These are phyloP conservation scores for Dasyurus viverrinus DNA, from an alignment of 2,113 vertebrate genomes.

Conservation along the genomic window DNA sequence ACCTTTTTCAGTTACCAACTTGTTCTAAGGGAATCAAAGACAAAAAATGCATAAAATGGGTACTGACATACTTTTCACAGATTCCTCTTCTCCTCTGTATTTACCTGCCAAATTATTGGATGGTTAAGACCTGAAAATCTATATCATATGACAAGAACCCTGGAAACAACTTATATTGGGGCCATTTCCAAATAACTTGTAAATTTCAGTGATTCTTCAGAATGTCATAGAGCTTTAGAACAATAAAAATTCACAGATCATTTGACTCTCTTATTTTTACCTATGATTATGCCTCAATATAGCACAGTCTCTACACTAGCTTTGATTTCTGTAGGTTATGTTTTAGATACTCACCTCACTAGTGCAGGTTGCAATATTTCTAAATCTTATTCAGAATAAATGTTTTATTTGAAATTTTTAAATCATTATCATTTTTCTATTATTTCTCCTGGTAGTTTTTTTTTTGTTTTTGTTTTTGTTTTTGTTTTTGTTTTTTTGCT, in stretches of 20 bases:
- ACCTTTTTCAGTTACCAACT: neutral
- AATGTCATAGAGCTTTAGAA: neutral
- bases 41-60: neutral
- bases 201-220: neutral
- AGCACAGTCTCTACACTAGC: fast-evolving
- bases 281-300: neutral
- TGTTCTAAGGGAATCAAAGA: neutral
- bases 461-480: no score
- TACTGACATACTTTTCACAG: neutral
- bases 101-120: neutral
- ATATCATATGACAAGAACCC: neutral
- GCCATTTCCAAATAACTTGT: neutral
- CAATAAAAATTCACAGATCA: neutral
- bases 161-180: neutral
- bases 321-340: neutral
- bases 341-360: neutral
- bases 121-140: neutral
- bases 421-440: neutral
- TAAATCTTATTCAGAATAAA: neutral
- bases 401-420: neutral
- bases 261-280: neutral
- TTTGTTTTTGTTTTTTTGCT: no score
- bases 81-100: neutral
- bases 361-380: neutral
- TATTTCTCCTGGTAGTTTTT: neutral